Conservation (phyloP, 2,888 invertebrate genomes). For the Synergus laeviventris region DNA sequence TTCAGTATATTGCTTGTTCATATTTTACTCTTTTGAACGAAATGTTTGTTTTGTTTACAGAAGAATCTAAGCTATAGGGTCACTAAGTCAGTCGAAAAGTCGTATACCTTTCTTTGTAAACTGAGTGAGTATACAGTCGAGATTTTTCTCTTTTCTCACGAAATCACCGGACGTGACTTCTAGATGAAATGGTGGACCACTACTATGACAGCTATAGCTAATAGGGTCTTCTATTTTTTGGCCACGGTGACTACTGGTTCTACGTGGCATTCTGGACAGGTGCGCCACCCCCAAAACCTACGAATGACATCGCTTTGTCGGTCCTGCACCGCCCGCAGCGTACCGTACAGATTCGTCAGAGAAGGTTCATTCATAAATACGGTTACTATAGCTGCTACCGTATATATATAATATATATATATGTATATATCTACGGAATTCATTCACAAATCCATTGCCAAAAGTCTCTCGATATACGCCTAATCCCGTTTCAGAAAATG, state of each 20-base stretch:
- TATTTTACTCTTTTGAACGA: not conserved
- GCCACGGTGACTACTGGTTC: conserved; percentile 50
- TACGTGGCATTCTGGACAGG: conserved; percentile 46
- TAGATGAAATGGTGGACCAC: conserved; percentile 14
- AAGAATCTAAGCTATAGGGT: not conserved
- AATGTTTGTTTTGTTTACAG: not conserved
- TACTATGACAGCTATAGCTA: conserved; percentile 18
- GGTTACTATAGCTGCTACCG: not conserved
- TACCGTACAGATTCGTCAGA: not conserved
- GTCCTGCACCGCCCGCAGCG: not conserved
- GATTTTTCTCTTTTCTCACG: conserved; percentile 27
- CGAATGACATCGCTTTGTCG: not conserved
- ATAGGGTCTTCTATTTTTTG: conserved; percentile 43
- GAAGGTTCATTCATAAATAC: conserved; percentile 32
- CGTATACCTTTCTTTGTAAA: not conserved
- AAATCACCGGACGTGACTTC: conserved; percentile 38
- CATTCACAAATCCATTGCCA: conserved; percentile 24
- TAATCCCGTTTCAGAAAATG: not conserved
- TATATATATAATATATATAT: no score
- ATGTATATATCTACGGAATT: not conserved
- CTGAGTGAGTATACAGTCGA: not conserved
- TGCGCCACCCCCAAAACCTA: conserved; percentile 41
- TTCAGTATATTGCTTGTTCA: not conserved
- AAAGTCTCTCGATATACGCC: conserved; percentile 18
- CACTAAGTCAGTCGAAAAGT: not conserved